phyloP scores from a whole-genome alignment of 2,797 vertebrate genomes.

The Benthosema pterotum region DNA sequence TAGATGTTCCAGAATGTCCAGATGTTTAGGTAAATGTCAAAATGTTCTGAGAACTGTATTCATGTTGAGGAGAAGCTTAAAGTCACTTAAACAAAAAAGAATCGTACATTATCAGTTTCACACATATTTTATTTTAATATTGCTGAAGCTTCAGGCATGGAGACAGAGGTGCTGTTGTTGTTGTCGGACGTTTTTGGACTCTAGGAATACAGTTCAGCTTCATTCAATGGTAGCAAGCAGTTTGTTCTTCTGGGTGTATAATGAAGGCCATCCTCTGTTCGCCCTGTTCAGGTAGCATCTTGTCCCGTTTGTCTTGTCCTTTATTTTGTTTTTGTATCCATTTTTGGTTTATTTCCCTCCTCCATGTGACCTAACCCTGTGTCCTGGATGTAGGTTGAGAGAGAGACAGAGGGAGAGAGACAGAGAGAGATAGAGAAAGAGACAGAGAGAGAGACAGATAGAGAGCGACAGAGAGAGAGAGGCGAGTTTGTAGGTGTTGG shows the following conservation, averaged over 20 bases:
- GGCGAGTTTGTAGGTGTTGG: slow-evolving; percentile 46
- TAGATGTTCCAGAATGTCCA: too few species aligned
- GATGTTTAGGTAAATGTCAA: too few species aligned
- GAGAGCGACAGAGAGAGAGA: slow-evolving; percentile 49
- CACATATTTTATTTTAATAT: too few species aligned
- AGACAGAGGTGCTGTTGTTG: too few species aligned
- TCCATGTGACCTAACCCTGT: slow-evolving; percentile 65
- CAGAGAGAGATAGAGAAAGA: slow-evolving; percentile 46
- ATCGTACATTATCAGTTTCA: too few species aligned
- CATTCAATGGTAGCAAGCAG: slow-evolving; percentile 26
- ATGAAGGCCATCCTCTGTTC: slow-evolving; percentile 3
- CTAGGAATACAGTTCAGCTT: too few species aligned
- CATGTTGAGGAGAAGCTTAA: too few species aligned
- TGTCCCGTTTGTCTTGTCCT: slow-evolving; percentile 36
- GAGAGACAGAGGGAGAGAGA: slow-evolving; percentile 40
- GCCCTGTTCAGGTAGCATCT: not conserved
- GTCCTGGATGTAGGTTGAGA: slow-evolving; percentile 63
- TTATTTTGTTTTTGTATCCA: slow-evolving; percentile 35
- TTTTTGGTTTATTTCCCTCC: slow-evolving; percentile 41
- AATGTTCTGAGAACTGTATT: too few species aligned
- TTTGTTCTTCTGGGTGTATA: slow-evolving; percentile 12
- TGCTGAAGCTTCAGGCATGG: too few species aligned
- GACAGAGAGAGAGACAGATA: slow-evolving; percentile 44
- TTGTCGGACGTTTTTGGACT: too few species aligned
- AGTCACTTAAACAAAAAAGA: too few species aligned